Evolutionary conservation across 2,113 vertebrate species (phyloP).

Genomic region (Athene cunicularia): DNA sequence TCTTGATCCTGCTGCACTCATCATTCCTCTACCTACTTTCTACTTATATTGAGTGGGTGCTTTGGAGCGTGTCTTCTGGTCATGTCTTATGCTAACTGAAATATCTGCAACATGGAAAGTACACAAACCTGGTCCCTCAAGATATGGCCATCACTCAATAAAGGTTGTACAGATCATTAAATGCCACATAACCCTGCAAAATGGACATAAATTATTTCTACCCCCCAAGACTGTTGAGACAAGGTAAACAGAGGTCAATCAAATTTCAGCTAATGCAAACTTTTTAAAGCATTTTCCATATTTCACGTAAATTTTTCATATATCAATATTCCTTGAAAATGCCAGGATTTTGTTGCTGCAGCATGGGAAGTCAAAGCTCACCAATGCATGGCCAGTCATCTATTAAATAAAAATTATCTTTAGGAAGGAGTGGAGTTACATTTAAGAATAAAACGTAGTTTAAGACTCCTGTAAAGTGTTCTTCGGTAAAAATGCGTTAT

Average conservation of each 20-base stretch:
- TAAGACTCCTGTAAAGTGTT: not conserved
- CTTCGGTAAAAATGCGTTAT: accelerated
- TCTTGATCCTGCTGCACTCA: not conserved
- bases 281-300: not conserved
- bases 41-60: not conserved
- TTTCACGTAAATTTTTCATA: not conserved
- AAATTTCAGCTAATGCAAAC: not conserved
- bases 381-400: not conserved
- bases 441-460: not conserved
- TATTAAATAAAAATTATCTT: not conserved
- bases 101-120: not conserved
- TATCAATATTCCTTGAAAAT: not conserved
- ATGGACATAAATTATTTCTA: not conserved
- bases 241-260: not conserved
- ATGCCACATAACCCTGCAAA: not conserved
- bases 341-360: not conserved
- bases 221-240: not conserved
- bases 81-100: not conserved
- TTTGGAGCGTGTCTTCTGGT: not conserved
- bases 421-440: not conserved
- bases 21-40: not conserved
- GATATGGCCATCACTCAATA: not conserved
- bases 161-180: not conserved
- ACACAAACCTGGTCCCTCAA: not conserved
- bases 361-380: not conserved